A percentile compares a stretch with the other conserved stretches of the same genome.
Conservation (phyloP, 1,140 invertebrate genomes). For the Drosophila sproati region DNA sequence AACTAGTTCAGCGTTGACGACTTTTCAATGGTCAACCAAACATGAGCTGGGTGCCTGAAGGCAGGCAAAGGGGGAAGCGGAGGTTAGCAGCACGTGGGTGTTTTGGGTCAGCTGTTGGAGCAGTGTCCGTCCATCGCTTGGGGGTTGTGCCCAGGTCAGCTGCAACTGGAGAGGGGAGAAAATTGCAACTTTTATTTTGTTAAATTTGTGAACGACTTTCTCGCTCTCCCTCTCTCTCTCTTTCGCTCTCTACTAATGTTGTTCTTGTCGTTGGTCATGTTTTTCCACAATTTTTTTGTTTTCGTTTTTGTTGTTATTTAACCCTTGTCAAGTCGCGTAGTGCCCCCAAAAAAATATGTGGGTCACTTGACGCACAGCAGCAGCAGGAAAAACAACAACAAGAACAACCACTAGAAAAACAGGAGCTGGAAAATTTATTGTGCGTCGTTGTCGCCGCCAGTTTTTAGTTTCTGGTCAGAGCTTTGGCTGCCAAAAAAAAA, state of each 20-base stretch:
- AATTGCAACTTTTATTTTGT: slow-evolving; percentile 52
- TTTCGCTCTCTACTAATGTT: slow-evolving; percentile 1
- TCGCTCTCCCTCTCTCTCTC: too few species aligned
- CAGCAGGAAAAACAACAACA: slow-evolving; percentile 31
- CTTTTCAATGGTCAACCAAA: background rate
- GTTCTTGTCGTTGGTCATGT: slow-evolving; percentile 39
- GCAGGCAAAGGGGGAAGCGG: too few species aligned
- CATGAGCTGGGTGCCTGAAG: background rate
- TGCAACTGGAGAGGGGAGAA: background rate
- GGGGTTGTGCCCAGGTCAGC: background rate
- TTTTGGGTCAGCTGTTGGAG: slow-evolving; percentile 13
- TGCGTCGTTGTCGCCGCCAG: slow-evolving; percentile 55
- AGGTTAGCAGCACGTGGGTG: background rate
- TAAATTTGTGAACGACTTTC: slow-evolving; percentile 32
- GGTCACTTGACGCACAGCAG: slow-evolving; percentile 57
- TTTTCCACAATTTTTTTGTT: slow-evolving; percentile 19
- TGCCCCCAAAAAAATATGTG: slow-evolving; percentile 46
- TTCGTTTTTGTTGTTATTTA: slow-evolving; percentile 54
- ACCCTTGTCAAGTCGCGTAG: slow-evolving; percentile 58
- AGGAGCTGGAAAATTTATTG: slow-evolving; percentile 58
- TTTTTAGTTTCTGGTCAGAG: slow-evolving; percentile 57
- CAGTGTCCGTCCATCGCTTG: background rate
- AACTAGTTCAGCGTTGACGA: slow-evolving; percentile 28
- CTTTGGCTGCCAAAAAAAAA: slow-evolving; percentile 49
- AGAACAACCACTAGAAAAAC: slow-evolving; percentile 22